Percentiles rank a stretch among this genome's conserved stretches.
phyloP scores from a whole-genome alignment of 2,888 invertebrate species.

The Drosophila nr. medialis region DNA sequence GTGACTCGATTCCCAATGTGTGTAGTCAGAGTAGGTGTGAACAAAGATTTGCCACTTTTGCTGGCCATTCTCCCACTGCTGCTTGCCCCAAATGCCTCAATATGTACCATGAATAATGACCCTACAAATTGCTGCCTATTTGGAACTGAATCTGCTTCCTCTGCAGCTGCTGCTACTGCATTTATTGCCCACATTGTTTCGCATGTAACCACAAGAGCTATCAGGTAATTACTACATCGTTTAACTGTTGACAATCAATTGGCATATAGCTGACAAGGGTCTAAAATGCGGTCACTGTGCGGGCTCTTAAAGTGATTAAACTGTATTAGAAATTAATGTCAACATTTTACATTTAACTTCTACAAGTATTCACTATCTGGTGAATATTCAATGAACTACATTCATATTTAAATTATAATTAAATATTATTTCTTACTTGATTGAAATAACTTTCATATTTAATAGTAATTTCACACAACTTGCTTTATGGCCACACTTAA shows the following conservation, averaged over 20 bases:
- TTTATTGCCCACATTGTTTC: slow-evolving; percentile 30
- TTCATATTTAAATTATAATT: not conserved
- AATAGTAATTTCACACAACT: not conserved
- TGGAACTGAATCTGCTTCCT: slow-evolving; percentile 44
- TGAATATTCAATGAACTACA: not conserved
- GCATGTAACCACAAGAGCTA: slow-evolving; percentile 63
- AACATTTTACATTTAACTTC: not conserved
- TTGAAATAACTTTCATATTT: not conserved
- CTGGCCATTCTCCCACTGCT: slow-evolving; percentile 59
- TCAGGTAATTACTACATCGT: slow-evolving; percentile 72
- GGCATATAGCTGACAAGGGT: slow-evolving; percentile 53
- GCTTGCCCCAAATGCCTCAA: slow-evolving; percentile 56
- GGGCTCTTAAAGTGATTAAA: not conserved
- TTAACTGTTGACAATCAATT: slow-evolving; percentile 70
- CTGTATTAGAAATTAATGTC: slow-evolving; percentile 1
- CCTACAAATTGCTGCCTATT: slow-evolving; percentile 67
- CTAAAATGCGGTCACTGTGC: slow-evolving; percentile 20
- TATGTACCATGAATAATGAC: slow-evolving; percentile 75
- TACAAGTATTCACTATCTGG: slow-evolving; percentile 3
- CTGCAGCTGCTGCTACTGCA: slow-evolving; percentile 38
- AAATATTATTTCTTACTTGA: not conserved
- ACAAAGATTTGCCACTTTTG: slow-evolving; percentile 80
- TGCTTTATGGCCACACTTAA: slow-evolving; percentile 32
- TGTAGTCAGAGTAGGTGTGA: slow-evolving; percentile 60
- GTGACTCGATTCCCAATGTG: not conserved